Evolutionary conservation across 2,113 vertebrate species (phyloP).

Genomic region (Genyomyrus donnyi): DNA sequence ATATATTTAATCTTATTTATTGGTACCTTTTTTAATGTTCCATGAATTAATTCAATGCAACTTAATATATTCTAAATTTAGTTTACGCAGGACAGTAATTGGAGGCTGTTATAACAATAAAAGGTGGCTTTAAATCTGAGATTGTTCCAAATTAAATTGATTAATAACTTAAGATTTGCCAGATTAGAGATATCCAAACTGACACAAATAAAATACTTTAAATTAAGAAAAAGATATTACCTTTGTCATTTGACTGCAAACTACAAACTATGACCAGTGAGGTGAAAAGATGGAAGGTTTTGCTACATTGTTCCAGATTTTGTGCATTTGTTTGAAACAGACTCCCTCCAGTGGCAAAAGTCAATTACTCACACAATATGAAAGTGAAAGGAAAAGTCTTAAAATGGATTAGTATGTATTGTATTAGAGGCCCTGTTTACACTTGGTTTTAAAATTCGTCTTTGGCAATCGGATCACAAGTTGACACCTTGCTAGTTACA

Average conservation of each 20-base stretch:
- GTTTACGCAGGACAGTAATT: background rate
- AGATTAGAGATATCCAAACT: background rate
- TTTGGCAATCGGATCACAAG: background rate
- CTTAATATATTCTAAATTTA: background rate
- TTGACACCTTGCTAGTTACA: background rate
- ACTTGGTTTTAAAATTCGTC: background rate
- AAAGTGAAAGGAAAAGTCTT: constrained; percentile 1
- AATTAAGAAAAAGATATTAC: background rate
- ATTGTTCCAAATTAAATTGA: background rate
- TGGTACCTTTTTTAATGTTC: background rate
- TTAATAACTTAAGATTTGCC: background rate
- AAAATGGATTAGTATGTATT: background rate
- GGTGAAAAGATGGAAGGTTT: background rate
- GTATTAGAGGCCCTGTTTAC: background rate
- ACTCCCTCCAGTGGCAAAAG: constrained; percentile 7
- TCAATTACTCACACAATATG: background rate
- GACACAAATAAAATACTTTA: background rate
- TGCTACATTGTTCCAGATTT: background rate
- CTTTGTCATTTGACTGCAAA: background rate
- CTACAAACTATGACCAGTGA: background rate
- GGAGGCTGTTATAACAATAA: background rate
- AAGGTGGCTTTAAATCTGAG: background rate
- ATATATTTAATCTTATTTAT: background rate
- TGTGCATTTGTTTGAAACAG: background rate
- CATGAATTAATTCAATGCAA: background rate